These are phyloP conservation scores for Heliconius congener DNA, from an alignment of 1,140 invertebrate genomes.

Conservation along the genomic window DNA sequence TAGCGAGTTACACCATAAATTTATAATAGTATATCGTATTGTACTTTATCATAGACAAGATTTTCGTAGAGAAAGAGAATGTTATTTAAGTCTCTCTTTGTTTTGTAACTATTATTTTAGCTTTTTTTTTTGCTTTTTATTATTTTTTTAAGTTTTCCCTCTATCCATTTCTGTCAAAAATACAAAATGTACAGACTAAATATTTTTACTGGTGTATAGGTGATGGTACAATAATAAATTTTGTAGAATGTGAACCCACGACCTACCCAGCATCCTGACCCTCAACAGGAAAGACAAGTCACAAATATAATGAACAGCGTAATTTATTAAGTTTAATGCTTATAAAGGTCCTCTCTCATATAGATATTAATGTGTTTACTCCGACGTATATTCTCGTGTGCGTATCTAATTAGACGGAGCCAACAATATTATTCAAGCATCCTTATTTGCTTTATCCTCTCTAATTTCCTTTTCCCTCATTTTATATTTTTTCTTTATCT, in stretches of 20 bases:
- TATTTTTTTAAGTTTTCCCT: too few species aligned
- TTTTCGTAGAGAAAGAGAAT: not conserved
- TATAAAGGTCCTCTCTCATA: constrained; percentile 1
- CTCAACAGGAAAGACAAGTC: too few species aligned
- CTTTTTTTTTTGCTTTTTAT: too few species aligned
- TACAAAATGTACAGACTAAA: too few species aligned
- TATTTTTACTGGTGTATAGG: too few species aligned
- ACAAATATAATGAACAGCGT: not conserved
- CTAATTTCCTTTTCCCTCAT: not conserved
- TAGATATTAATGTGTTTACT: constrained; percentile 19
- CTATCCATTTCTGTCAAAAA: too few species aligned
- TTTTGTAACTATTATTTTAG: too few species aligned
- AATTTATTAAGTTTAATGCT: constrained; percentile 1
- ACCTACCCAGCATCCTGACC: too few species aligned
- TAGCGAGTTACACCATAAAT: constrained; percentile 28
- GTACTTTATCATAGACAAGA: constrained; percentile 31
- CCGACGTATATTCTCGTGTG: constrained; percentile 10
- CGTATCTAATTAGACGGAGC: not conserved
- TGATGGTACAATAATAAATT: too few species aligned
- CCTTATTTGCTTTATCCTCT: constrained; percentile 5
- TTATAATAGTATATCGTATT: constrained; percentile 15
- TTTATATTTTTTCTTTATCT: not conserved
- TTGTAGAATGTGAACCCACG: too few species aligned
- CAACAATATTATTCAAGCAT: not conserved
- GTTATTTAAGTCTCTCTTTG: too few species aligned